Conservation (phyloP, 1,140 invertebrate species). For the Drosophila lacertosa region DNA sequence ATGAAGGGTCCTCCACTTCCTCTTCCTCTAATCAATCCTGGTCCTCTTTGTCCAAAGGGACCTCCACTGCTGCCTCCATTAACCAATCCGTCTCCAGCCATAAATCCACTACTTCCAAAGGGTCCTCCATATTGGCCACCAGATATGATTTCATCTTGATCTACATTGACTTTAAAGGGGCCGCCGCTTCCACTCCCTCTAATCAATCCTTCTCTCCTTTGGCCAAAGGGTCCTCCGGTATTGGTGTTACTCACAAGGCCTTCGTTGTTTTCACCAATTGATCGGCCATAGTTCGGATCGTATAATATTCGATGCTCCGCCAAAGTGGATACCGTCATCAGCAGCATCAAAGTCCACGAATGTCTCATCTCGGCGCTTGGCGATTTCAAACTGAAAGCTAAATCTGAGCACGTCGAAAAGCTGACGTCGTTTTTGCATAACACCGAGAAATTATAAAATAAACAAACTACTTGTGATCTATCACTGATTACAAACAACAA, state of each 20-base stretch:
- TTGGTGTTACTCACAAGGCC: too few relatives aligned
- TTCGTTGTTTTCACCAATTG: not conserved
- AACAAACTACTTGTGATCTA: slow-evolving; percentile 12
- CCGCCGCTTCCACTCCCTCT: not conserved
- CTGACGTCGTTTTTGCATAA: slow-evolving; percentile 8
- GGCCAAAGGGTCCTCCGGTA: slow-evolving; percentile 1
- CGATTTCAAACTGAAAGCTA: slow-evolving; percentile 10
- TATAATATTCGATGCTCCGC: not conserved
- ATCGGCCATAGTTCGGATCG: not conserved
- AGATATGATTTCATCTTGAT: not conserved
- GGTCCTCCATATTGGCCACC: not conserved
- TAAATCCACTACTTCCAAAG: not conserved
- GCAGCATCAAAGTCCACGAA: slow-evolving; percentile 7
- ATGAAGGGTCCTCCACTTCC: slow-evolving; percentile 1
- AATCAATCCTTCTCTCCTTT: not conserved
- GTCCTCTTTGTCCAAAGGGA: not conserved
- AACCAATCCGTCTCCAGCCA: not conserved
- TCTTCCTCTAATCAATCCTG: slow-evolving; percentile 1
- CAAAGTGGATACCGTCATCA: not conserved
- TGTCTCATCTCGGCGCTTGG: slow-evolving; percentile 25
- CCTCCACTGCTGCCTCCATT: not conserved
- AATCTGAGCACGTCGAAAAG: slow-evolving; percentile 1
- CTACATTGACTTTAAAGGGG: not conserved
- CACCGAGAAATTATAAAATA: slow-evolving; percentile 8
- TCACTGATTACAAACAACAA: slow-evolving; percentile 3